Evolutionary conservation across 35 echinoderm and acorn worm species (phyloP), one percentile per base, ranked within the genome.

Genomic region (Holothuria glaberrima): DNA sequence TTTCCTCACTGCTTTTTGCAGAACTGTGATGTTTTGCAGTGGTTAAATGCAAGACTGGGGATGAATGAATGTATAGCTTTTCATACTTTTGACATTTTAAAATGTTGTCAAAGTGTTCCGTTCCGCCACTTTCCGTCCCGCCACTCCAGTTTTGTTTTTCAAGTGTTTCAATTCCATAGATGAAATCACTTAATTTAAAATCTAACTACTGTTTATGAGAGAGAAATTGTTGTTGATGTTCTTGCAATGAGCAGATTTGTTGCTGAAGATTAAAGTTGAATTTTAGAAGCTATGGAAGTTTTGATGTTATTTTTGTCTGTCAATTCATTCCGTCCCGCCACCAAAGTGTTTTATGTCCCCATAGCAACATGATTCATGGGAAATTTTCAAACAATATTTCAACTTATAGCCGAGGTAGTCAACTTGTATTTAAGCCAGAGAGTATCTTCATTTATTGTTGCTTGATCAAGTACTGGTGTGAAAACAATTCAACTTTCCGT

Each of bases 1-100:
- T 61, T 61, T 61, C 58, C 58, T n/a, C 58, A 61, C 0, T 61
- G 58, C 58, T 61, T 61, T 61, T 61, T 61, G 58, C 58, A 61
- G 58, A 61, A 61, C 0, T 61, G 0, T 61, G 0, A 61, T 61
- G 58, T 61, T 61, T n/a, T 18, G 58, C 58, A 61, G 58, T 61
- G 58, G 58, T 61, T 61, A 61, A 61, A 61, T 61, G 58, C 58
- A 61, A 18, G 58, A 61, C 58, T 0, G 58, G 0, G 58, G 16
- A 61, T 61, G 58, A 61, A 61, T 61, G n/a, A 61, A 61, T 61
- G 58, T 61, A 61, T 61, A 61, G 58, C n/a, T n/a, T 61, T 61
- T 61, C 58, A 61, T 61, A 61, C 58, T 61, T 61, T 61, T 61
- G 58, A 14, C 58, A 61, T 61, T 61, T 61, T 61, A 61, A 14